Evolutionary conservation across 2,888 invertebrate genomes (phyloP), one percentile per base, ranked within the genome.

Genomic region (Eilema sororculum): DNA sequence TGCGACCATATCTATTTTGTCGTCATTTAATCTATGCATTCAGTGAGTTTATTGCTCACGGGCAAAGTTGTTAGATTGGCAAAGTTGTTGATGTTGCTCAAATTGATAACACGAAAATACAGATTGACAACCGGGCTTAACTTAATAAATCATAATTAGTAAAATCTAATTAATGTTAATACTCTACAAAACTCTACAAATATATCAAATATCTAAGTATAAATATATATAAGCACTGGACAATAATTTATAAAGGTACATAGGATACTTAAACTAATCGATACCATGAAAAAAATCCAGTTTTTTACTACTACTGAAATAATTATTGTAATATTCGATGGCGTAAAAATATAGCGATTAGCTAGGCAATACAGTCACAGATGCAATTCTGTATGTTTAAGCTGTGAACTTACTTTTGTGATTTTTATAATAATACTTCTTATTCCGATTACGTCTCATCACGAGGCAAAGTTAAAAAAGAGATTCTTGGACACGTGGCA

Each of bases 211-310:
- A n/a, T n/a, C n/a, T 57, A 68, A 37, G n/a, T n/a, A 57, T 63
- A 28, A 63, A 25, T 58, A 81, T 73, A 81, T 25, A 68, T 69
- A 60, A 79, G n/a, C 73, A 81, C 80, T 78, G 77, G 82, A 65
- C 67, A 73, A 67, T 67, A 58, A 64, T 56, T 24, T 70, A 63
- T 52, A 69, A 79, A 79, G 77, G 74, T 79, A 79, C 82, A 69
- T 64, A 62, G 68, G 1, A 68, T 68, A 67, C 56, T 65, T 20
- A 67, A 62, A 57, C 59, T 70, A n/a, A n/a, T 52, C n/a, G 20
- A 20, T 20, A 20, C 20, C 52, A 52, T 52, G 9, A 52, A 52
- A 8, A n/a, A 46, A 20, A 46, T 52, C n/a, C 20, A 41, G 3
- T 52, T n/a, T 52, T 52, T 52, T 20, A 1, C n/a, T 20, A n/a